Percentiles rank a stretch among this genome's conserved stretches.
Evolutionary conservation across 2,888 invertebrate genomes (phyloP).

Genomic region (Nudaria mundana): DNA sequence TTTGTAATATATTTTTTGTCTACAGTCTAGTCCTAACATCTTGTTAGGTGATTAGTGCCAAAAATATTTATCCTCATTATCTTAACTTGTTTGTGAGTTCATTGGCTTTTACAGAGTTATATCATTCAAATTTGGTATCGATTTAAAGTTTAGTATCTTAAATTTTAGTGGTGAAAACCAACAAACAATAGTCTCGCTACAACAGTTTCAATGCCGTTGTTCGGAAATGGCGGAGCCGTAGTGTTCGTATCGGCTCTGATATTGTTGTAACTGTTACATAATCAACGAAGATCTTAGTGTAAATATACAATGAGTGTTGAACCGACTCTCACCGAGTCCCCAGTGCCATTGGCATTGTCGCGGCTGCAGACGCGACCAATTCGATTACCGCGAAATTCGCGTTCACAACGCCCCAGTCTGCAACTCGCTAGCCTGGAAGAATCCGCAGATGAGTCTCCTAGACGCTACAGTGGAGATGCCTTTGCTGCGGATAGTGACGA

Average conservation of each 20-base stretch:
- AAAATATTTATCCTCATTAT: too few species aligned
- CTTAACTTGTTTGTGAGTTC: too few species aligned
- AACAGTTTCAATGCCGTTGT: constrained; percentile 32
- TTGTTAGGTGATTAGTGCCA: neutral
- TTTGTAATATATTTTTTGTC: too few species aligned
- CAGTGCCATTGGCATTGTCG: constrained; percentile 73
- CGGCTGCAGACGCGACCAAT: constrained; percentile 59
- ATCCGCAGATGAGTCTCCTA: constrained; percentile 65
- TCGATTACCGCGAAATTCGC: constrained; percentile 55
- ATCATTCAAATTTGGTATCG: constrained; percentile 36
- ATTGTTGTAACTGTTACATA: constrained; percentile 42
- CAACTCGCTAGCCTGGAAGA: constrained; percentile 73
- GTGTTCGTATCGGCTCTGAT: constrained; percentile 34
- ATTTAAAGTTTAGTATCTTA: constrained; percentile 5
- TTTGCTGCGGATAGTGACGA: constrained; percentile 63
- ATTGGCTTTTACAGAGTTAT: too few species aligned
- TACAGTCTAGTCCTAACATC: too few species aligned
- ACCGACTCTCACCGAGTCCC: constrained; percentile 72
- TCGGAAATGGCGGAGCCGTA: constrained; percentile 61
- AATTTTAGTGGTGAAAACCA: constrained; percentile 11
- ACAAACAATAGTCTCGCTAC: constrained; percentile 24
- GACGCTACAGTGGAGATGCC: constrained; percentile 67
- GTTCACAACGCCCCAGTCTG: constrained; percentile 66
- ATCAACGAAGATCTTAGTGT: constrained; percentile 43
- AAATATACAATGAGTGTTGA: constrained; percentile 66